These are phyloP conservation scores for Cygnus olor DNA, from an alignment of 2,797 vertebrate genomes.

Conservation along the genomic window DNA sequence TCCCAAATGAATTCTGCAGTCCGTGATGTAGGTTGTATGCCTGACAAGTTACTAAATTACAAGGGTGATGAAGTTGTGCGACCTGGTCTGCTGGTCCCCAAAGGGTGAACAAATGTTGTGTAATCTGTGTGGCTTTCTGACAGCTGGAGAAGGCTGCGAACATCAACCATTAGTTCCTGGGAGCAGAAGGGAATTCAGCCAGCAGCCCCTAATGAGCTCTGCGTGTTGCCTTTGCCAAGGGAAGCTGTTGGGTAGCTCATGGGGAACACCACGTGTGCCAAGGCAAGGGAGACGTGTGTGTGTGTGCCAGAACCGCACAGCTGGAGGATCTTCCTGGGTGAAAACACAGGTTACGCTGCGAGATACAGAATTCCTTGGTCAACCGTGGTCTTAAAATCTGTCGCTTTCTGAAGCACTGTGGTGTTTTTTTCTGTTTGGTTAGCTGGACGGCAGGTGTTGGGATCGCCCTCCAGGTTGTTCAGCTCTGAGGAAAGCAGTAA, in stretches of 20 bases:
- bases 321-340: background rate
- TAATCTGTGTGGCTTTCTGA: background rate
- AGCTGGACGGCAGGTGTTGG: background rate
- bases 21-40: too few species aligned
- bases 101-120: rapidly evolving
- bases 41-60: too few species aligned
- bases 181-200: background rate
- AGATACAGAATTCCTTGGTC: background rate
- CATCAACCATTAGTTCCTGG: background rate
- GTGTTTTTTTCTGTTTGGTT: background rate
- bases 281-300: background rate
- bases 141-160: background rate
- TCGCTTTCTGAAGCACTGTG: background rate
- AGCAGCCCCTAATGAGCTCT: rapidly evolving
- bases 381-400: background rate
- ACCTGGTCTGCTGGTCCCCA: rapidly evolving
- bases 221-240: background rate
- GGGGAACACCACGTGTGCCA: rapidly evolving
- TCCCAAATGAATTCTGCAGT: background rate
- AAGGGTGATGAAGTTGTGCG: background rate
- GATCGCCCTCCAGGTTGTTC: rapidly evolving
- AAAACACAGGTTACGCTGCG: background rate
- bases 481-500: rapidly evolving
- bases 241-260: background rate
- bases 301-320: background rate